Conservation (phyloP, 2,113 vertebrate species). For the Microcebus jonahi region DNA sequence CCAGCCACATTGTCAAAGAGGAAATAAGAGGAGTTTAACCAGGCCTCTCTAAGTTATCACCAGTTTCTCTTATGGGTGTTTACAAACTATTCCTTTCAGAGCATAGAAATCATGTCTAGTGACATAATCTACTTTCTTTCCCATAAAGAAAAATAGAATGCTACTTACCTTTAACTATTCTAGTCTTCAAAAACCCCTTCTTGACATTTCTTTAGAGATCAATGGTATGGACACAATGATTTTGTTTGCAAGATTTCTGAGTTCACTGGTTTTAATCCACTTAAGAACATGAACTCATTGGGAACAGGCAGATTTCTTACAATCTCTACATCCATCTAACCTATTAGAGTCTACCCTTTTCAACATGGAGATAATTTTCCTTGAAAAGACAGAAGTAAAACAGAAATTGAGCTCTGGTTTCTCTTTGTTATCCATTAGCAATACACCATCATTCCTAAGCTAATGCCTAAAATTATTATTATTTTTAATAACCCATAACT, state of each 20-base stretch:
- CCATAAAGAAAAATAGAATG: not conserved
- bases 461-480: slow-evolving; percentile 53
- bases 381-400: slow-evolving; percentile 37
- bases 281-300: not conserved
- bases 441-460: slow-evolving; percentile 21
- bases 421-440: slow-evolving; percentile 31
- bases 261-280: slow-evolving; percentile 21
- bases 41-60: not conserved
- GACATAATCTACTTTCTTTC: not conserved
- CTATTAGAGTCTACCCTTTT: slow-evolving; percentile 18
- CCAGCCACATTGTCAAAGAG: not conserved
- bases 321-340: not conserved
- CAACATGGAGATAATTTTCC: slow-evolving; percentile 16
- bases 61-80: not conserved
- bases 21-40: not conserved
- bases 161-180: not conserved
- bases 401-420: slow-evolving; percentile 29
- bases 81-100: not conserved
- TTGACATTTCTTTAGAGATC: not conserved
- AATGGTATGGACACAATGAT: not conserved
- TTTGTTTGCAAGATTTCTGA: not conserved
- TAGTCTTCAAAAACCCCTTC: not conserved
- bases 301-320: not conserved
- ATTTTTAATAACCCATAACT: slow-evolving; percentile 59
- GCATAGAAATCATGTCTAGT: not conserved